Conservation (phyloP, 1,140 invertebrate genomes). For the Zeugodacus cucurbitae region DNA sequence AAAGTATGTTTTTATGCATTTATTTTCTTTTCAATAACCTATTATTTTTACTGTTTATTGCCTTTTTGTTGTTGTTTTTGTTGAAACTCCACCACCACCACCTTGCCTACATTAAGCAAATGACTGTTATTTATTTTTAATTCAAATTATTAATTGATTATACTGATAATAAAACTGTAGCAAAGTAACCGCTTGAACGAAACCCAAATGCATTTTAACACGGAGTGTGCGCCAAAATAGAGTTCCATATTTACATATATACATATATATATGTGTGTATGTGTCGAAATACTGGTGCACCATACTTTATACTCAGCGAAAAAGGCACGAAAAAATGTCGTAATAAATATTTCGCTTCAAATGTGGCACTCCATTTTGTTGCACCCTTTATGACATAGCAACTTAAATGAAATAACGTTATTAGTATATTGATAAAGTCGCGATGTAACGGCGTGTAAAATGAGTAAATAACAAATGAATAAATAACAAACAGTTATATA, state of each 20-base stretch:
- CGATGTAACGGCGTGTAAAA: not conserved
- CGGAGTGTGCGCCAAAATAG: not conserved
- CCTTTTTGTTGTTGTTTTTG: constrained; percentile 37
- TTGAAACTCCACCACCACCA: not conserved
- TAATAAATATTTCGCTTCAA: not conserved
- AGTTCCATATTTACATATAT: not conserved
- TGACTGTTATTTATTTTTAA: not conserved
- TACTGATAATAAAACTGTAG: not conserved
- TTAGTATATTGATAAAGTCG: not conserved
- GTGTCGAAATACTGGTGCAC: no score
- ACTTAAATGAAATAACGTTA: not conserved
- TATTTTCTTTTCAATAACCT: no score
- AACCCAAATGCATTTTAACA: not conserved
- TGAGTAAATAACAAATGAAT: not conserved
- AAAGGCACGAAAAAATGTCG: no score
- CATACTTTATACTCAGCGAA: no score
- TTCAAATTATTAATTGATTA: not conserved
- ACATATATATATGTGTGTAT: no score
- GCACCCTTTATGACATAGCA: not conserved
- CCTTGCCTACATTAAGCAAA: not conserved
- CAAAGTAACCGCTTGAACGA: not conserved
- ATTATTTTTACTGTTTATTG: not conserved
- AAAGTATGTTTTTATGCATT: no score
- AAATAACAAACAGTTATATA: not conserved
- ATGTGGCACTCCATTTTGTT: not conserved